Percentiles rank a stretch among this genome's conserved stretches.
Conservation (phyloP, 1,140 invertebrate species). For the Caerostris extrusa region DNA sequence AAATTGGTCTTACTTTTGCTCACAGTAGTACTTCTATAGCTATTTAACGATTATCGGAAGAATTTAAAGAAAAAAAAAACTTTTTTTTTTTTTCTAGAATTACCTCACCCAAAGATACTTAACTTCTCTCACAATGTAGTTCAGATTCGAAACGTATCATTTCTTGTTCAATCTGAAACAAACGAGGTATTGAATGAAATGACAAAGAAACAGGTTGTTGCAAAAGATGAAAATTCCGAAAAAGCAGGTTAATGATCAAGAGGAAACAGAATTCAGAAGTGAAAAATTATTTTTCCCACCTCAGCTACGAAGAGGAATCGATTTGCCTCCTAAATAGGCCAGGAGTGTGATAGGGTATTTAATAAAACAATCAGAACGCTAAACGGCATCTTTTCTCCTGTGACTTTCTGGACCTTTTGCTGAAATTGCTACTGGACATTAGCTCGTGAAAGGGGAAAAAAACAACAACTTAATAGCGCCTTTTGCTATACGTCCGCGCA, state of each 20-base stretch:
- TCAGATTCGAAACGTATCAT: not conserved
- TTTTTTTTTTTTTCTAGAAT: not conserved
- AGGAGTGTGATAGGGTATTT: conserved; percentile 41
- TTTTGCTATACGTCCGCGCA: not conserved
- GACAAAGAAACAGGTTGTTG: not conserved
- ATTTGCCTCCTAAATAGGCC: conserved; percentile 40
- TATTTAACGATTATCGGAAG: too few relatives aligned
- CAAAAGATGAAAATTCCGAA: conserved; percentile 9
- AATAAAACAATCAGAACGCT: conserved; percentile 55
- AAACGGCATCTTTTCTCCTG: conserved; percentile 48
- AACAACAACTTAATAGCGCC: not conserved
- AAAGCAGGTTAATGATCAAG: conserved; percentile 47
- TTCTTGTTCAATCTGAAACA: not conserved
- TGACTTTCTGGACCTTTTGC: conserved; percentile 4
- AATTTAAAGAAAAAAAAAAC: too few relatives aligned
- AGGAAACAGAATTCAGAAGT: conserved; percentile 39
- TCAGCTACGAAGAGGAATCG: conserved; percentile 31
- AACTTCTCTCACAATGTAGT: not conserved
- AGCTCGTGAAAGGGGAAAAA: not conserved
- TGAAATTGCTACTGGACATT: conserved; percentile 1
- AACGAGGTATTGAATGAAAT: not conserved
- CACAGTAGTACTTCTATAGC: too few relatives aligned
- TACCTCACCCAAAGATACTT: not conserved
- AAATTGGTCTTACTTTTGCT: too few relatives aligned
- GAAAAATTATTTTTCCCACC: conserved; percentile 64